These are phyloP conservation scores for Danio tinwini DNA, from an alignment of 2,797 vertebrate species.

Conservation along the genomic window DNA sequence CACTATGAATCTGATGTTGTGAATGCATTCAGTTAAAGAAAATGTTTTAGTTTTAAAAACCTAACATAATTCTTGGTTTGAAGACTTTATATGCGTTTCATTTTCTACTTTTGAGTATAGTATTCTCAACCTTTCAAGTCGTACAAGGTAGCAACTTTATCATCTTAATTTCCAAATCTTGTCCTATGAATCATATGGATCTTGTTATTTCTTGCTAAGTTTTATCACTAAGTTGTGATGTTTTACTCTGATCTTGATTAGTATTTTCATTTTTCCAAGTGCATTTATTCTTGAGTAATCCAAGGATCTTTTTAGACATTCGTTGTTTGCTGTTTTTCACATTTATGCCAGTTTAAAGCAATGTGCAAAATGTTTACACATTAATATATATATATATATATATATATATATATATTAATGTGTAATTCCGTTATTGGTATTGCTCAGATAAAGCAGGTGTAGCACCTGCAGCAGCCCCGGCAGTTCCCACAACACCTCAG, in stretches of 20 bases:
- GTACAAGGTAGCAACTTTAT: background rate
- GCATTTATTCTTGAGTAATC: background rate
- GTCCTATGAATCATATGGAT: background rate
- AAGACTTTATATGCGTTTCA: background rate
- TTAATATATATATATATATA: too few species aligned
- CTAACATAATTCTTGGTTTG: slow-evolving; percentile 10
- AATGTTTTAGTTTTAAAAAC: background rate
- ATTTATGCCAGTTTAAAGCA: background rate
- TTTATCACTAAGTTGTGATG: background rate
- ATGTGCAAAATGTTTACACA: background rate
- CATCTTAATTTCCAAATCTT: slow-evolving; percentile 1
- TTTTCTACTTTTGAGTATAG: background rate
- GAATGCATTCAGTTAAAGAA: background rate
- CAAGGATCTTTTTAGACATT: background rate
- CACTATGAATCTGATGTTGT: slow-evolving; percentile 9
- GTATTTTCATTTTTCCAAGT: background rate
- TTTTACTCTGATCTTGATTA: slow-evolving; percentile 13
- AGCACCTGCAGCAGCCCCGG: slow-evolving; percentile 73
- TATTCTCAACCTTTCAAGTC: background rate
- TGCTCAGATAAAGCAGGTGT: slow-evolving; percentile 79
- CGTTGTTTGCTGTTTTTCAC: background rate
- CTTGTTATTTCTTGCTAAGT: slow-evolving; percentile 1
- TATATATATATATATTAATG: too few species aligned
- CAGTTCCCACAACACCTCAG: slow-evolving; percentile 75
- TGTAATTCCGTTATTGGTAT: background rate